phyloP scores from a whole-genome alignment of 2,797 vertebrate genomes.

The Urocyon cinereoargenteus region DNA sequence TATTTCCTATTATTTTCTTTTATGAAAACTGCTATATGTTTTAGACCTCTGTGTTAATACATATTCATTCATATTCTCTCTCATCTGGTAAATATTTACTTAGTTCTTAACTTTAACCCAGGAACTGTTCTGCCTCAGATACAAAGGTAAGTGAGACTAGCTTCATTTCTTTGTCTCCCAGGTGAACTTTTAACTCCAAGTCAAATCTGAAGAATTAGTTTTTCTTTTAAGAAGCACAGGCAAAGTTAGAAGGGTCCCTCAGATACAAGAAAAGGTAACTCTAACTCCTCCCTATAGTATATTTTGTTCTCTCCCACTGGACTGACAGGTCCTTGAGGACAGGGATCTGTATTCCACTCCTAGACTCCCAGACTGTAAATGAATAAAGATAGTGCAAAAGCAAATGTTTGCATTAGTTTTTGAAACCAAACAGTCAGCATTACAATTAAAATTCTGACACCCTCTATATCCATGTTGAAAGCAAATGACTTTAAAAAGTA shows the following conservation, averaged over 20 bases:
- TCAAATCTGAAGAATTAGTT: not conserved
- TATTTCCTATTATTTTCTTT: not conserved
- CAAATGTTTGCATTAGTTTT: not conserved
- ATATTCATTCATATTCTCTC: not conserved
- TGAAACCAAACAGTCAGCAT: not conserved
- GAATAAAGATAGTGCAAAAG: not conserved
- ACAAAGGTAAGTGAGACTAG: not conserved
- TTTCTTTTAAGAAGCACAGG: not conserved
- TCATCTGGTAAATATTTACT: not conserved
- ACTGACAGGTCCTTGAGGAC: not conserved
- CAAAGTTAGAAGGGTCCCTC: not conserved
- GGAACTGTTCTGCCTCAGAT: not conserved
- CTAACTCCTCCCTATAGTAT: not conserved
- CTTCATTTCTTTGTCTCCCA: not conserved
- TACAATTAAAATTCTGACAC: slow-evolving; percentile 16
- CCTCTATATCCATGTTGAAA: not conserved
- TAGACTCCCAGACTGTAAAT: not conserved
- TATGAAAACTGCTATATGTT: not conserved
- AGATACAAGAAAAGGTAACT: not conserved
- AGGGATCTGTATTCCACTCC: not conserved
- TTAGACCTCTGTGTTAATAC: not conserved
- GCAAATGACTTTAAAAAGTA: slow-evolving; percentile 22
- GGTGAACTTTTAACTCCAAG: not conserved
- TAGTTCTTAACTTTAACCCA: not conserved
- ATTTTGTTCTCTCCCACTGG: not conserved